Evolutionary conservation across 2,888 invertebrate species (phyloP).

Genomic region (Mellilla xanthometata): DNA sequence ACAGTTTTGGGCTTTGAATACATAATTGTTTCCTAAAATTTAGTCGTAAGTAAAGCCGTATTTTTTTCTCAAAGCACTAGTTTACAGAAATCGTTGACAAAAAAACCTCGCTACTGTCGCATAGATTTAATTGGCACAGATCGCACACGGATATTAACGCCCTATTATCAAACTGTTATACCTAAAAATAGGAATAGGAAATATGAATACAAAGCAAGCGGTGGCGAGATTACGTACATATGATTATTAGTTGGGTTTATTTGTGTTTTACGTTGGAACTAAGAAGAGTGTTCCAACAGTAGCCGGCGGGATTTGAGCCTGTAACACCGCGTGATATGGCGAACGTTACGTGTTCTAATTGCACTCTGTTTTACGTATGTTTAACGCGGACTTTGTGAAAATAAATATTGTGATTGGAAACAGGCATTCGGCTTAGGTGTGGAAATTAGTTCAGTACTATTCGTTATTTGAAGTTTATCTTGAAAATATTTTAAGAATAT

Average conservation of each 20-base stretch:
- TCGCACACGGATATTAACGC: too few relatives aligned
- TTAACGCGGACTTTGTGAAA: slow-evolving; percentile 13
- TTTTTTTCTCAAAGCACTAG: too few relatives aligned
- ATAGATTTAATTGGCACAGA: too few relatives aligned
- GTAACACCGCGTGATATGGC: slow-evolving; percentile 10
- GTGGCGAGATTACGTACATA: slow-evolving; percentile 40
- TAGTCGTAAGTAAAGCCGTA: too few relatives aligned
- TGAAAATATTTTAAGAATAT: too few relatives aligned
- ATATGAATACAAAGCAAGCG: slow-evolving; percentile 40
- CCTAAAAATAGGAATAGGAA: slow-evolving; percentile 29
- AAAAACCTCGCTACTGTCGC: too few relatives aligned
- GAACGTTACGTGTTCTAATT: slow-evolving; percentile 8
- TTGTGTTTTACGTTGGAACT: slow-evolving; percentile 43
- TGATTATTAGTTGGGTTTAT: slow-evolving; percentile 55
- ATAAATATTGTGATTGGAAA: slow-evolving; percentile 26
- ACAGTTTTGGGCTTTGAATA: too few relatives aligned
- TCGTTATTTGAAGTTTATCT: too few relatives aligned
- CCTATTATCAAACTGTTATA: not conserved
- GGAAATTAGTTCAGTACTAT: not conserved
- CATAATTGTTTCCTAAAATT: too few relatives aligned
- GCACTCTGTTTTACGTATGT: slow-evolving; percentile 3
- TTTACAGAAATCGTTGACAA: too few relatives aligned
- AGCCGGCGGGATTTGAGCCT: slow-evolving; percentile 4
- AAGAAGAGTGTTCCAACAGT: slow-evolving; percentile 6
- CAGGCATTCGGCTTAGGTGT: slow-evolving; percentile 8